Evolutionary conservation across 2,888 invertebrate genomes (phyloP).

Genomic region (Physocephala rufipes): DNA sequence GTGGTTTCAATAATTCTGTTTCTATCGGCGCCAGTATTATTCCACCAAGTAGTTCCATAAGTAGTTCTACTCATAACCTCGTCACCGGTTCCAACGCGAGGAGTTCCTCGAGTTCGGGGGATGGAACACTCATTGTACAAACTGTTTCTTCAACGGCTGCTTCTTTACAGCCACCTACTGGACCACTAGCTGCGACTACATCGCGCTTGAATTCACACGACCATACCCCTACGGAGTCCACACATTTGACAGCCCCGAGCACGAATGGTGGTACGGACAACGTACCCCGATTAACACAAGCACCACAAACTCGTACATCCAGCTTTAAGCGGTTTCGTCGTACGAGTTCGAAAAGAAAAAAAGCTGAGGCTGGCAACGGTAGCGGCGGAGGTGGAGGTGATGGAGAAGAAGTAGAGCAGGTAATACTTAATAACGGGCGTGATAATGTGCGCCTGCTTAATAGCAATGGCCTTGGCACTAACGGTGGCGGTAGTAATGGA

Average conservation of each 20-base stretch:
- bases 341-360: constrained; percentile 75
- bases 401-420: constrained; percentile 68
- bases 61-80: constrained; percentile 54
- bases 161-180: constrained; percentile 48
- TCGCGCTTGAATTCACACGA: constrained; percentile 20
- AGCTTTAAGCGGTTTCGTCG: constrained; percentile 78
- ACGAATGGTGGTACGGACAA: constrained; percentile 5
- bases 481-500: constrained; percentile 33
- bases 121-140: constrained; percentile 56
- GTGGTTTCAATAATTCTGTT: constrained; percentile 46
- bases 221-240: neutral
- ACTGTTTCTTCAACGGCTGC: constrained; percentile 56
- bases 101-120: constrained; percentile 46
- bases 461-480: constrained; percentile 55
- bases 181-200: constrained; percentile 32
- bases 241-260: constrained; percentile 16
- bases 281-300: constrained; percentile 37
- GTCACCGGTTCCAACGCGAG: constrained; percentile 59
- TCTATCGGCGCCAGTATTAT: constrained; percentile 41
- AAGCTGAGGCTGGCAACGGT: constrained; percentile 41
- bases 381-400: constrained; percentile 57
- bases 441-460: constrained; percentile 72
- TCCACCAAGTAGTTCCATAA: constrained; percentile 44
- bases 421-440: constrained; percentile 75
- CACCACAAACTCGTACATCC: constrained; percentile 57